Evolutionary conservation across 2,888 invertebrate species (phyloP).

Genomic region (Drosophila koepferae): DNA sequence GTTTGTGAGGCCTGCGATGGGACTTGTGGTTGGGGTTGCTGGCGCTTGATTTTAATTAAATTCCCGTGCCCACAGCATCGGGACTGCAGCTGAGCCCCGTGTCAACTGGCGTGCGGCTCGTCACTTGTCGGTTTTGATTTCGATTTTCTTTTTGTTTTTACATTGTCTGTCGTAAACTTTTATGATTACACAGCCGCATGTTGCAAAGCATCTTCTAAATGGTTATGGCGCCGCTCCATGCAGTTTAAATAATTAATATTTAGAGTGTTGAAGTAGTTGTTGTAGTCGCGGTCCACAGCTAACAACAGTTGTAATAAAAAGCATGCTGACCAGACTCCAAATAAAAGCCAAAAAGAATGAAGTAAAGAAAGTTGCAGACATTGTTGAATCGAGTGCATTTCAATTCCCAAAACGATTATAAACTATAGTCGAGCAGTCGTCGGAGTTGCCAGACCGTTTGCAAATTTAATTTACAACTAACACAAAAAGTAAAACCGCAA

Average conservation of each 20-base stretch:
- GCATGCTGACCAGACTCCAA: constrained; percentile 63
- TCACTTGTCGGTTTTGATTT: constrained; percentile 73
- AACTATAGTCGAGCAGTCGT: constrained; percentile 48
- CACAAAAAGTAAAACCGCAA: constrained; percentile 52
- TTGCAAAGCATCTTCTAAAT: constrained; percentile 66
- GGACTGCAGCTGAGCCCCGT: constrained; percentile 66
- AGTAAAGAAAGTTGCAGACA: constrained; percentile 55
- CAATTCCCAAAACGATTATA: constrained; percentile 81
- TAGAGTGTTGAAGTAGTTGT: constrained; percentile 8
- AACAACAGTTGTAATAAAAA: constrained; percentile 62
- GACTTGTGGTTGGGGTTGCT: background rate
- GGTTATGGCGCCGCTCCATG: constrained; percentile 64
- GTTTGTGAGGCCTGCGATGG: constrained; percentile 27
- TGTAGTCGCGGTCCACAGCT: constrained; percentile 6
- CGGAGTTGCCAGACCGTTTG: constrained; percentile 73
- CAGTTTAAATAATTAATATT: constrained; percentile 77
- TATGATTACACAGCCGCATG: constrained; percentile 77
- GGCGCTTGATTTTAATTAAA: constrained; percentile 73
- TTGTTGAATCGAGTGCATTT: constrained; percentile 75
- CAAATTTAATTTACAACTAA: constrained; percentile 77
- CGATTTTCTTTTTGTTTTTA: constrained; percentile 20
- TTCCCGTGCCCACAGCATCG: constrained; percentile 67
- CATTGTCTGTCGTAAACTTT: constrained; percentile 66
- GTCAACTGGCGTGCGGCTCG: constrained; percentile 37
- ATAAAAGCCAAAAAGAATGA: background rate